Evolutionary conservation across 2,113 vertebrate species (phyloP), one percentile per base, ranked within the genome.

Genomic region (Rhabdornis inornatus): DNA sequence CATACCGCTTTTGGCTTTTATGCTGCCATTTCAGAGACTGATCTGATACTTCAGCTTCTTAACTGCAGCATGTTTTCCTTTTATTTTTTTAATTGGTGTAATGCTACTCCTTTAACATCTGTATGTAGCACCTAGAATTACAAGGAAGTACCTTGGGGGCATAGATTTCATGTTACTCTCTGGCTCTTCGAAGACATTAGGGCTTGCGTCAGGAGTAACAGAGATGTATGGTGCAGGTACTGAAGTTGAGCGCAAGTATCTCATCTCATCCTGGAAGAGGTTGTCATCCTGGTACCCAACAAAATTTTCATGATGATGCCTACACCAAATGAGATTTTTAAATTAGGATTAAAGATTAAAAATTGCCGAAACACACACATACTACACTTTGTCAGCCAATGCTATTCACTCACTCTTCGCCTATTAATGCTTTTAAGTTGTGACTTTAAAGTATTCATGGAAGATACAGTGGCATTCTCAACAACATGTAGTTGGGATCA

Each of bases 131-230:
- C 25, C 53, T 74, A 94, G 27, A 88, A 76, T 33, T 85, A 55
- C 80, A 95, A n/a, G 81, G 52, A 94, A 87, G 71, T 98, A 99
- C 99, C 99, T 99, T 71, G 99, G 99, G 47, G 99, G 99, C 99
- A 99, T 99, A 47, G 99, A 99, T 92, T 99, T 99, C 99, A 99
- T 99, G 97, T 99, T 99, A 96, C 98, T 99, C 92, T 99, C 99
- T 68, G 99, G 99, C 85, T 99, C 99, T 97, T 99, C 99, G 94
- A 99, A 99, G 70, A 99, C 99, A 94, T 99, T 99, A 61, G 99
- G 99, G 94, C 99, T 99, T 71, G 99, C 99, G 61, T 99, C 99
- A 28, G 99, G 99, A 65, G 99, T 99, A 87, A 99, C 99, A 1
- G 99, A 99, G 97, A 99, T 99, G 90, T 99, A 99, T 0, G 99